These are phyloP conservation scores for Philantomba maxwellii DNA, from an alignment of 2,113 vertebrate genomes.

Conservation along the genomic window DNA sequence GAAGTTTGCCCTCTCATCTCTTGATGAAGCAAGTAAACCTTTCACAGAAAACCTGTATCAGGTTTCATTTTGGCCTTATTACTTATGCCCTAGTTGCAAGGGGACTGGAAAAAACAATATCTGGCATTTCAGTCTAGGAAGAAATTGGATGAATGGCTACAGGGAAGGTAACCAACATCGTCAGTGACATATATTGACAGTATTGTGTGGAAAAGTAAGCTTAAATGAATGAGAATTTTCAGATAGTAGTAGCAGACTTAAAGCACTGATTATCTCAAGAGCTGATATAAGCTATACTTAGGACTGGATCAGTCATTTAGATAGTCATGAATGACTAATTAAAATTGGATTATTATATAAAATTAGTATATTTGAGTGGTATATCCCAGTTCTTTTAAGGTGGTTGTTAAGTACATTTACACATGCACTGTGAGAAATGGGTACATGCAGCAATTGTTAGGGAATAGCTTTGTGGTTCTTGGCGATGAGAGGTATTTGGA, in stretches of 20 bases:
- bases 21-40: neutral
- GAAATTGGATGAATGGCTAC: neutral
- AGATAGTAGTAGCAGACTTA: neutral
- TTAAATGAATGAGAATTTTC: slow-evolving; percentile 20
- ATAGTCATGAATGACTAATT: neutral
- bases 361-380: neutral
- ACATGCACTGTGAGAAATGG: neutral
- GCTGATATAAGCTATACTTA: neutral
- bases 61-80: neutral
- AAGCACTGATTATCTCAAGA: neutral
- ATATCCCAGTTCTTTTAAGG: neutral
- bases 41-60: neutral
- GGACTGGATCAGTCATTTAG: neutral
- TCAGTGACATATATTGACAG: neutral
- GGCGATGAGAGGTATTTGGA: neutral
- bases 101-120: neutral
- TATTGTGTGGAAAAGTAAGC: neutral
- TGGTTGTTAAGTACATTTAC: neutral
- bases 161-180: neutral
- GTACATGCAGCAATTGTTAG: neutral
- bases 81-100: neutral
- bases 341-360: slow-evolving; percentile 2
- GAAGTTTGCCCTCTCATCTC: neutral
- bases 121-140: slow-evolving; percentile 3
- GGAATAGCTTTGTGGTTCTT: neutral